phyloP scores from a whole-genome alignment of 2,888 invertebrate species.

The Notodonta ziczac region DNA sequence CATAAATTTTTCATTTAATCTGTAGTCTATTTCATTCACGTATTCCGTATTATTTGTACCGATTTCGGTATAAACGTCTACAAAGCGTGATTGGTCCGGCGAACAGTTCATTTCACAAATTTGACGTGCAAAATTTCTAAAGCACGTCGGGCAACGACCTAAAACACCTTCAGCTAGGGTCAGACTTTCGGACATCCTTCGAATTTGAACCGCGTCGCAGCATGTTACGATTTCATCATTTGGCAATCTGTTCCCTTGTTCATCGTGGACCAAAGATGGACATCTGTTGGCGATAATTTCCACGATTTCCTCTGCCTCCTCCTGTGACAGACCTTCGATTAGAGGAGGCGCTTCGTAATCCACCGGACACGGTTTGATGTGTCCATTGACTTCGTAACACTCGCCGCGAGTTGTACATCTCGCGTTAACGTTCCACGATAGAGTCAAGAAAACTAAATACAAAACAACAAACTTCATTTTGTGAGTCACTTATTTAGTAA shows the following conservation, averaged over 20 bases:
- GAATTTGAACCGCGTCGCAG: slow-evolving; percentile 84
- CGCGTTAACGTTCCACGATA: slow-evolving; percentile 52
- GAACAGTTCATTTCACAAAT: slow-evolving; percentile 94
- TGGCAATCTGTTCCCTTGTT: slow-evolving; percentile 56
- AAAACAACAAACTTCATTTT: slow-evolving; percentile 49
- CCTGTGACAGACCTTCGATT: slow-evolving; percentile 52
- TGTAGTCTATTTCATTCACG: slow-evolving; percentile 76
- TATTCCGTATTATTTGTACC: slow-evolving; percentile 54
- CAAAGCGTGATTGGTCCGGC: slow-evolving; percentile 86
- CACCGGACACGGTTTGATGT: slow-evolving; percentile 55
- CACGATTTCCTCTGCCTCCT: slow-evolving; percentile 59
- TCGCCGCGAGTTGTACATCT: slow-evolving; percentile 64
- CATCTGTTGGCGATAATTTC: slow-evolving; percentile 84
- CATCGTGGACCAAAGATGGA: slow-evolving; percentile 81
- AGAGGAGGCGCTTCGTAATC: slow-evolving; percentile 49
- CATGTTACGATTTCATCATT: slow-evolving; percentile 81
- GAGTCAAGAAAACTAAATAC: slow-evolving; percentile 43
- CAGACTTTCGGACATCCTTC: slow-evolving; percentile 81
- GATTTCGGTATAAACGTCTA: slow-evolving; percentile 49
- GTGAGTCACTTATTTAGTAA: slow-evolving; percentile 15
- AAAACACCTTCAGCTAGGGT: slow-evolving; percentile 87
- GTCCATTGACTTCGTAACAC: slow-evolving; percentile 53
- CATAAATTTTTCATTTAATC: slow-evolving; percentile 86
- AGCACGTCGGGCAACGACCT: slow-evolving; percentile 92
- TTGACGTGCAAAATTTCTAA: slow-evolving; percentile 89